phyloP scores from a whole-genome alignment of 2,888 invertebrate species.

The Ommatoiulus sabulosus region DNA sequence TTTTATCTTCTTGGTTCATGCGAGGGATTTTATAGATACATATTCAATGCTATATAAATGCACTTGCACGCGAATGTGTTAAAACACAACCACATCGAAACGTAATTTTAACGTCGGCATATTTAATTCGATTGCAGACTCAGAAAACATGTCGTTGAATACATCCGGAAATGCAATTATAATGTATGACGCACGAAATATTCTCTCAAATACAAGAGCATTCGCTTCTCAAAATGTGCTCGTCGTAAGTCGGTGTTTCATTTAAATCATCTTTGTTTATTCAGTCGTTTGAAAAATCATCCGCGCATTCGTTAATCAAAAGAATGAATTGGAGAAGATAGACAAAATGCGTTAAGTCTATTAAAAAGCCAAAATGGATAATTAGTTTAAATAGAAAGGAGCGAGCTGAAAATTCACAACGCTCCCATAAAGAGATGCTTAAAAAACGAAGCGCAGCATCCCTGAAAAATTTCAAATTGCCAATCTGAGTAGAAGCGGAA shows the following conservation, averaged over 20 bases:
- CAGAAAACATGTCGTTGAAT: too few relatives aligned
- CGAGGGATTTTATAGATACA: too few relatives aligned
- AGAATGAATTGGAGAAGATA: not conserved
- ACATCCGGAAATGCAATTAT: not conserved
- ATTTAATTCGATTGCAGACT: too few relatives aligned
- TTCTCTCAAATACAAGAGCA: not conserved
- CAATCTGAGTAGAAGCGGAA: not conserved
- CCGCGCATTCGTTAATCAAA: not conserved
- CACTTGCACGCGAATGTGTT: too few relatives aligned
- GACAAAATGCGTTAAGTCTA: not conserved
- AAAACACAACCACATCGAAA: too few relatives aligned
- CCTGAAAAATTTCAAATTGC: not conserved
- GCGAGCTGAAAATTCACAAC: not conserved
- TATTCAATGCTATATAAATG: too few relatives aligned
- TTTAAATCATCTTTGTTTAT: not conserved
- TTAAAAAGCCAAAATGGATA: not conserved
- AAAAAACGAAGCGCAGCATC: not conserved
- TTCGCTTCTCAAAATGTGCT: not conserved
- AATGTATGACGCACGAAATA: not conserved
- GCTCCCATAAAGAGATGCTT: not conserved
- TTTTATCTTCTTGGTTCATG: too few relatives aligned
- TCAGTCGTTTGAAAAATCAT: not conserved
- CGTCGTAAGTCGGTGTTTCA: not conserved
- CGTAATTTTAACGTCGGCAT: too few relatives aligned
- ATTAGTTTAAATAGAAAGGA: not conserved